These are phyloP conservation scores for Dolichallabes microphthalmus DNA, from an alignment of 2,113 vertebrate species.

Conservation along the genomic window DNA sequence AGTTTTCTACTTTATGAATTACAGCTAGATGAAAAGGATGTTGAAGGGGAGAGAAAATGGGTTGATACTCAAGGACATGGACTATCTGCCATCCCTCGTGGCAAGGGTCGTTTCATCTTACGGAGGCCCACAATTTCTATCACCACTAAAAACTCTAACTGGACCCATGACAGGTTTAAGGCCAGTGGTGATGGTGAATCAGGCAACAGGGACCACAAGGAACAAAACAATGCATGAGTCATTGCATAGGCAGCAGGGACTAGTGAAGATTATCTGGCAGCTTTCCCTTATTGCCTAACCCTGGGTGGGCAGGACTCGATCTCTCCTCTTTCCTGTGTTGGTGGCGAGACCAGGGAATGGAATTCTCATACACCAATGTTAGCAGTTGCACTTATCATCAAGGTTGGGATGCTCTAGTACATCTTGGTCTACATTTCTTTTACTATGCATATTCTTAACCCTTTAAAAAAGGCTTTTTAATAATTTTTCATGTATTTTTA, in stretches of 20 bases:
- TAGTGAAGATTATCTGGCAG: constrained; percentile 62
- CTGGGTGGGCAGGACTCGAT: not conserved
- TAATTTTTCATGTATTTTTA: constrained; percentile 22
- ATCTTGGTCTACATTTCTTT: constrained; percentile 11
- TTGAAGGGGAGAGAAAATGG: constrained; percentile 81
- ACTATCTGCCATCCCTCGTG: constrained; percentile 76
- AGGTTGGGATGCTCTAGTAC: constrained; percentile 8
- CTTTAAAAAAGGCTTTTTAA: constrained; percentile 4
- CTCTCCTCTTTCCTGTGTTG: not conserved
- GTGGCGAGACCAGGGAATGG: constrained; percentile 16
- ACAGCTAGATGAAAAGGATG: constrained; percentile 89
- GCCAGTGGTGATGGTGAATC: constrained; percentile 77
- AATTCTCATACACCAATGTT: constrained; percentile 17
- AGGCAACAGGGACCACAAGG: constrained; percentile 80
- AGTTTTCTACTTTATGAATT: constrained; percentile 1
- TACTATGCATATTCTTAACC: not conserved
- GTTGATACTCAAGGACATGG: constrained; percentile 76
- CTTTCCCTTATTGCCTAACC: not conserved
- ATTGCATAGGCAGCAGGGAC: constrained; percentile 61
- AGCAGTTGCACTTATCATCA: constrained; percentile 21
- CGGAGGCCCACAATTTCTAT: constrained; percentile 76
- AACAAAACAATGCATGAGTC: constrained; percentile 70
- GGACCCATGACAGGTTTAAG: constrained; percentile 90
- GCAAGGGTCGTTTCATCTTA: constrained; percentile 87
- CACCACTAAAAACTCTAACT: constrained; percentile 76